Base-by-base conservation (phyloP, 2,113 vertebrate species). In the Cynocephalus volans region DNA sequence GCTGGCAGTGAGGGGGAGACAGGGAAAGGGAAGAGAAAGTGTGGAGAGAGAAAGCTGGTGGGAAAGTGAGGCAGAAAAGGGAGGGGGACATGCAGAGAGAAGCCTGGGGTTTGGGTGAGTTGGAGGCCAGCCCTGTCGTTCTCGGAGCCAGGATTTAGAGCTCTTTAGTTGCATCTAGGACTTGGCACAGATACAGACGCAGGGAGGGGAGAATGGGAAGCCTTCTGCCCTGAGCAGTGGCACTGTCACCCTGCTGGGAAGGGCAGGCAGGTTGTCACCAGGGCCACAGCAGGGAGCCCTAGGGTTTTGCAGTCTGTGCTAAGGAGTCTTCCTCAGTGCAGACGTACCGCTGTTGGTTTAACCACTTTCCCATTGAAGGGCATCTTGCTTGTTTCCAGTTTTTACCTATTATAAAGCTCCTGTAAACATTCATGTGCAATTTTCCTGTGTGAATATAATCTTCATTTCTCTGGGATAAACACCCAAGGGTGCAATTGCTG, bases 151-250 rank as follows among this genome's bases (percentile, higher is more conserved):
- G 41, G 41, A 75, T 50, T 33, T 15, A 33, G 58, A 64, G 11
- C 41, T 75, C 54, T 31, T 17, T 24, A 19, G 23, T 6, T 21
- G 15, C 23, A n/a, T 56, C 52, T 54, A 19, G 50, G 60, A 85
- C n/a, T 56, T 41, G 36, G 50, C 33, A 69, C 36, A 24, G 54
- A 14, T 11, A 19, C 70, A 33, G 50, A 67, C n/a, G 15, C 23
- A 26, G 13, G 62, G 11, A 11, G 50, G 28, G 50, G n/a, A 21
- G 50, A 24, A 45, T 24, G 11, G 36, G 56, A 31, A 28, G 36
- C 50, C n/a, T 3, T 11, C 2, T 2, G 12, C 19, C 13, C 26
- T 21, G 0, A 6, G n/a, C 26, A 17, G 21, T 50, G 23, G 45
- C 41, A 50, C 41, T 26, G 28, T 17, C 5, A 2, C 28, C 48